Percentiles rank a stretch among this genome's conserved stretches.
Evolutionary conservation across 1,140 invertebrate species (phyloP).

Genomic region (Mizuhopecten yessoensis): DNA sequence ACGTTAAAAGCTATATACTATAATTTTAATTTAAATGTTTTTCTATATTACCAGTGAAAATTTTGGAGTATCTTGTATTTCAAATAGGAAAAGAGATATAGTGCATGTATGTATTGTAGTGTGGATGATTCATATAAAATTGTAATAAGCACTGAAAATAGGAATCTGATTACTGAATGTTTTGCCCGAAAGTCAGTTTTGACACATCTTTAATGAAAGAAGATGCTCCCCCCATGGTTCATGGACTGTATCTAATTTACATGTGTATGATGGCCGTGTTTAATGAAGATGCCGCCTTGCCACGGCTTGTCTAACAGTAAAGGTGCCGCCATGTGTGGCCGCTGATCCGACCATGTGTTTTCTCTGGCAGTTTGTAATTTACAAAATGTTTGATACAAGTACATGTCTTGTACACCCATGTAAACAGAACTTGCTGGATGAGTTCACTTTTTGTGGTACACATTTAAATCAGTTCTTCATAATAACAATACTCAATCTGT

Average conservation of each 20-base stretch:
- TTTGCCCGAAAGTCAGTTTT: neutral
- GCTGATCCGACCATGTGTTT: neutral
- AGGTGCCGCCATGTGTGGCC: constrained; percentile 22
- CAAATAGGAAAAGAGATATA: no score
- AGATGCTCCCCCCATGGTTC: neutral
- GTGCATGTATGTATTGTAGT: neutral
- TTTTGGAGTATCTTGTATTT: neutral
- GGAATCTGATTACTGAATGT: neutral
- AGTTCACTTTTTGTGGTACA: no score
- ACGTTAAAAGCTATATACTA: no score
- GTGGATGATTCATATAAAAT: neutral
- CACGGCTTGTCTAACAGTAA: constrained; percentile 16
- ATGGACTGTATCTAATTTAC: neutral
- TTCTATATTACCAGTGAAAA: no score
- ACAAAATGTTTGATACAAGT: constrained; percentile 13
- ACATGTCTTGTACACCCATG: neutral
- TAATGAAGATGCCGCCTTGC: constrained; percentile 31
- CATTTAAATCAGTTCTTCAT: no score
- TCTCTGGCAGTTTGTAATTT: neutral
- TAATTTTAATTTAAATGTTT: no score
- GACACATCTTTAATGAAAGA: neutral
- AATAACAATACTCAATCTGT: no score
- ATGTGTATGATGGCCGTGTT: constrained; percentile 10
- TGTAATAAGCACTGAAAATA: no score
- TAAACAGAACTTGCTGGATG: neutral